Conservation (phyloP, 2,797 vertebrate species). For the Merluccius polli region DNA sequence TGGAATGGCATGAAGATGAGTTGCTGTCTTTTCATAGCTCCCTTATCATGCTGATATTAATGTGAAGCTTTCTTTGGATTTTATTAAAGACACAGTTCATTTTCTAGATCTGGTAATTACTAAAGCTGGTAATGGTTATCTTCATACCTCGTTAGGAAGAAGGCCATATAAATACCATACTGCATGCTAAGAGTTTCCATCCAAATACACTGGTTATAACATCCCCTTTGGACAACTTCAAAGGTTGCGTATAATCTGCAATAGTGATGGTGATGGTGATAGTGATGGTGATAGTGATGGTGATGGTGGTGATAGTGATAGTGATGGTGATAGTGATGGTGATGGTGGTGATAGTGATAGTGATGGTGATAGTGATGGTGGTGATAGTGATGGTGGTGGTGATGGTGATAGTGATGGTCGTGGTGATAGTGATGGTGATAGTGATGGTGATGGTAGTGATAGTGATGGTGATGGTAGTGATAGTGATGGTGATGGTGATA, state of each 20-base stretch:
- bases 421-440: no score
- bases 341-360: no score
- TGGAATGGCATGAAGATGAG: background rate
- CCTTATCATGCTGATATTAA: background rate
- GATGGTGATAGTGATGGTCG: no score
- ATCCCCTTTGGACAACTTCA: background rate
- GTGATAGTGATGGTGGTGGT: no score
- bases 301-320: no score
- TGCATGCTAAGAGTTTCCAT: background rate
- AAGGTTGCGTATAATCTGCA: background rate
- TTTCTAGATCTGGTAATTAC: background rate
- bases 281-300: background rate
- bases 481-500: no score
- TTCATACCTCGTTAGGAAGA: background rate
- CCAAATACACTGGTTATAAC: background rate
- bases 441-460: no score
- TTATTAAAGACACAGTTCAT: background rate
- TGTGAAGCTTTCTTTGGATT: background rate
- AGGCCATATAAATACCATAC: background rate
- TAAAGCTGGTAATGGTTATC: background rate
- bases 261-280: background rate
- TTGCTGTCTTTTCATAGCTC: background rate
- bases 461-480: no score
- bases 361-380: no score
- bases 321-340: no score